Evolutionary conservation across 2,888 invertebrate species (phyloP).

Genomic region (Erebia palarica): DNA sequence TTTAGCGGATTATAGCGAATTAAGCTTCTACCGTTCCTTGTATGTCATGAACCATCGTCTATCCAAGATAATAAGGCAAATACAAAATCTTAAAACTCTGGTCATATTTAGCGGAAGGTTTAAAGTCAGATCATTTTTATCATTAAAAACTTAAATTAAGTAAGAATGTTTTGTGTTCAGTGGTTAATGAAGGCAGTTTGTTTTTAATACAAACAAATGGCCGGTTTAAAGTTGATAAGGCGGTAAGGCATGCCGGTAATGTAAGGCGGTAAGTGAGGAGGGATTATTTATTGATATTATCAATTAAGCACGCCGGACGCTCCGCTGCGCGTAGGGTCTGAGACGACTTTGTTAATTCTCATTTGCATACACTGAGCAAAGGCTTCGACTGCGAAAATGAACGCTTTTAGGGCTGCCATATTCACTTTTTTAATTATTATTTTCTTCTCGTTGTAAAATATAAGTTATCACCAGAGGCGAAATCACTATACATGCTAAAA

Average conservation of each 20-base stretch:
- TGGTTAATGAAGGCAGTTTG: conserved; percentile 8
- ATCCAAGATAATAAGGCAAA: no score
- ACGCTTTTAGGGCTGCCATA: conserved; percentile 25
- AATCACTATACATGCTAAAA: no score
- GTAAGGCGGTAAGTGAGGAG: conserved; percentile 16
- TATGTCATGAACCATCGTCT: no score
- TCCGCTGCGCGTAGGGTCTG: conserved; percentile 41
- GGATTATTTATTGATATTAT: conserved; percentile 41
- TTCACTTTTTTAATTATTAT: no score
- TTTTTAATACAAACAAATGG: conserved; percentile 5
- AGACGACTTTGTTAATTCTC: conserved; percentile 44
- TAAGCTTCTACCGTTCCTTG: no score
- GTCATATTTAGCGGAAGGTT: no score
- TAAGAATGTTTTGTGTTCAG: neutral
- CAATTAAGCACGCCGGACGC: conserved; percentile 43
- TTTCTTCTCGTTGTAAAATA: no score
- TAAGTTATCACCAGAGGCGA: no score
- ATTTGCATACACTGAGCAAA: conserved; percentile 43
- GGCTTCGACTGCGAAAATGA: conserved; percentile 38
- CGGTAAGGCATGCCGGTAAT: conserved; percentile 7
- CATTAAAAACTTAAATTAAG: neutral
- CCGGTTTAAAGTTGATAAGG: conserved; percentile 17
- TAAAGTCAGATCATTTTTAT: no score
- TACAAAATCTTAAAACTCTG: no score
- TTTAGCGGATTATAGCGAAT: no score